These are phyloP conservation scores for Cordylochernes scorpioides DNA, from an alignment of 2,888 invertebrate genomes.

Conservation along the genomic window DNA sequence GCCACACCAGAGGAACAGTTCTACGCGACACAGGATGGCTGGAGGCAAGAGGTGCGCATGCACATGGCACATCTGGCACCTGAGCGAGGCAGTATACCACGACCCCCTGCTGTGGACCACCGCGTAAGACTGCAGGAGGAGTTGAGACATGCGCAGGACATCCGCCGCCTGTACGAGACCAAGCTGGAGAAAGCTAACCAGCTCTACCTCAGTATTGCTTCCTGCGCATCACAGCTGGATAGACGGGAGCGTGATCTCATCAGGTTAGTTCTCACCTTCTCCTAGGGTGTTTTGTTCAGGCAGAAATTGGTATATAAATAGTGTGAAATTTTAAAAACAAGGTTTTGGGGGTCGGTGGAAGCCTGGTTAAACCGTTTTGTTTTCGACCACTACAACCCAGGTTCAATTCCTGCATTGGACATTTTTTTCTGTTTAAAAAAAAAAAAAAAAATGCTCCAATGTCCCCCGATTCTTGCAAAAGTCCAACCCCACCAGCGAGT, in stretches of 20 bases:
- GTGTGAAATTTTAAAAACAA: too few species aligned
- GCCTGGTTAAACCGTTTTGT: too few species aligned
- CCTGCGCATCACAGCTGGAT: slow-evolving; percentile 56
- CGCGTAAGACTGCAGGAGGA: slow-evolving; percentile 50
- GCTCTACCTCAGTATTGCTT: slow-evolving; percentile 59
- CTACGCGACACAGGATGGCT: slow-evolving; percentile 51
- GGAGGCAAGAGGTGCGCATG: background rate
- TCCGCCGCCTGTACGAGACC: slow-evolving; percentile 61
- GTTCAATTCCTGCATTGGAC: too few species aligned
- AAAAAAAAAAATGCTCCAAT: too few species aligned
- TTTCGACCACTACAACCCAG: too few species aligned
- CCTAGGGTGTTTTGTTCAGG: too few species aligned
- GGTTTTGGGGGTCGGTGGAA: too few species aligned
- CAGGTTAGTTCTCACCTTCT: slow-evolving; percentile 29
- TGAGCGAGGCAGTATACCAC: slow-evolving; percentile 4
- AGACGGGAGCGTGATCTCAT: slow-evolving; percentile 49
- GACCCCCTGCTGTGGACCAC: too few species aligned
- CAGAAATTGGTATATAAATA: too few species aligned
- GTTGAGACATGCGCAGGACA: slow-evolving; percentile 57
- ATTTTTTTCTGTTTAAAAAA: too few species aligned
- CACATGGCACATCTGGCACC: background rate
- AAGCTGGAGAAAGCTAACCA: slow-evolving; percentile 69
- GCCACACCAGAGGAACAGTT: slow-evolving; percentile 40
- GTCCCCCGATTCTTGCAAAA: too few species aligned
- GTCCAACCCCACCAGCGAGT: too few species aligned